These are phyloP conservation scores for Dendrophyllia cribrosa DNA, from an alignment of 64 coral and sea anemone species.

Conservation along the genomic window DNA sequence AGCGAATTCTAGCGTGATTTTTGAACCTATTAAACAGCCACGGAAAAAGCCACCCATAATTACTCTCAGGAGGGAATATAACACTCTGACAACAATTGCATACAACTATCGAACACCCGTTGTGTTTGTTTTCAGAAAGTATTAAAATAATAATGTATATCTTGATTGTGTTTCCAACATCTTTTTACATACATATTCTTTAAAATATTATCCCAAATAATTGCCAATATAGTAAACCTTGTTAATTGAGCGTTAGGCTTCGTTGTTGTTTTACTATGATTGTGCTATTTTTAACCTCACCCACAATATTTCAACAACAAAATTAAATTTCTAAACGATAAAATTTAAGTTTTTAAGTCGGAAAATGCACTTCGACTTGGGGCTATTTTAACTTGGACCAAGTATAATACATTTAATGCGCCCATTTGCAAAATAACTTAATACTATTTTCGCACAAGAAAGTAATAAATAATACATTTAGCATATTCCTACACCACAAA, in stretches of 20 bases:
- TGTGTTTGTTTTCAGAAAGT: too few relatives aligned
- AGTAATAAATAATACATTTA: neutral
- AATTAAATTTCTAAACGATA: neutral
- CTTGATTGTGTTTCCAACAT: too few relatives aligned
- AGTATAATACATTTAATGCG: neutral
- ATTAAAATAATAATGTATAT: too few relatives aligned
- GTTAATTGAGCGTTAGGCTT: neutral
- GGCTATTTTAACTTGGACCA: neutral
- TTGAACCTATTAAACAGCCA: too few relatives aligned
- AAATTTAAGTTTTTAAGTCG: slow-evolving; percentile 1
- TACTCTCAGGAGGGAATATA: too few relatives aligned
- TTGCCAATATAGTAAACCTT: neutral
- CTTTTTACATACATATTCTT: neutral
- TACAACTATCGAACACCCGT: too few relatives aligned
- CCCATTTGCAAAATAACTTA: neutral
- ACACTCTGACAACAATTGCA: too few relatives aligned
- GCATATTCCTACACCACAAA: neutral
- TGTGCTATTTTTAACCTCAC: neutral
- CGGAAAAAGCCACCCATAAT: too few relatives aligned
- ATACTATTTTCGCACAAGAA: neutral
- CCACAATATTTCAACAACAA: neutral
- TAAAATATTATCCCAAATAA: neutral
- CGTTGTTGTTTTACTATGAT: neutral
- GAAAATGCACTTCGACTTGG: neutral
- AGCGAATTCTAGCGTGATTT: too few relatives aligned